A percentile compares a stretch with the other conserved stretches of the same genome.
Conservation (phyloP, 2,113 vertebrate genomes). For the Malurus alboscapulatus region DNA sequence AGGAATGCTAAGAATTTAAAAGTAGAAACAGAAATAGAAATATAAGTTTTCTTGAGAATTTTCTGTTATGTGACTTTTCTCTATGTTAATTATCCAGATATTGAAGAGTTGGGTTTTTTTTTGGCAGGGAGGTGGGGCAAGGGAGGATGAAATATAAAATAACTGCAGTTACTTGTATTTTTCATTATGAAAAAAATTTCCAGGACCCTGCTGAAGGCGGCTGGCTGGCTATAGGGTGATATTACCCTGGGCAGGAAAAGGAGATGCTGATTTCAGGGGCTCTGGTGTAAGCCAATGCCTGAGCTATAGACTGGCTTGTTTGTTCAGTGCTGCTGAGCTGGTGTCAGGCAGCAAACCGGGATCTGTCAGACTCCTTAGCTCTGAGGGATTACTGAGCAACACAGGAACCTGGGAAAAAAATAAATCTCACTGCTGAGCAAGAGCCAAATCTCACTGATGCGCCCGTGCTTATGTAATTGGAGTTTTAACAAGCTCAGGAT, state of each 20-base stretch:
- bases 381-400: background rate
- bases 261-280: background rate
- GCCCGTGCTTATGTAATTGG: background rate
- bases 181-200: background rate
- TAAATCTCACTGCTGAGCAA: background rate
- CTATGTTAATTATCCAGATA: background rate
- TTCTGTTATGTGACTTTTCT: background rate
- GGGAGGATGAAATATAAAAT: background rate
- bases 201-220: background rate
- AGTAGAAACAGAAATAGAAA: background rate
- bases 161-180: background rate
- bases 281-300: background rate
- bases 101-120: background rate
- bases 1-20: background rate
- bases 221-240: background rate
- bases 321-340: background rate
- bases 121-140: too few relatives aligned
- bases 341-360: background rate
- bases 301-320: background rate
- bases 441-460: background rate
- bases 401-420: background rate
- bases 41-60: background rate
- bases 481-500: background rate
- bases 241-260: background rate
- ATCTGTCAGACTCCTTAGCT: background rate